Percentiles rank a stretch among this genome's conserved stretches.
These are phyloP conservation scores for Linhomoeus sp. DNA, from an alignment of 2,888 invertebrate species.

Conservation along the genomic window DNA sequence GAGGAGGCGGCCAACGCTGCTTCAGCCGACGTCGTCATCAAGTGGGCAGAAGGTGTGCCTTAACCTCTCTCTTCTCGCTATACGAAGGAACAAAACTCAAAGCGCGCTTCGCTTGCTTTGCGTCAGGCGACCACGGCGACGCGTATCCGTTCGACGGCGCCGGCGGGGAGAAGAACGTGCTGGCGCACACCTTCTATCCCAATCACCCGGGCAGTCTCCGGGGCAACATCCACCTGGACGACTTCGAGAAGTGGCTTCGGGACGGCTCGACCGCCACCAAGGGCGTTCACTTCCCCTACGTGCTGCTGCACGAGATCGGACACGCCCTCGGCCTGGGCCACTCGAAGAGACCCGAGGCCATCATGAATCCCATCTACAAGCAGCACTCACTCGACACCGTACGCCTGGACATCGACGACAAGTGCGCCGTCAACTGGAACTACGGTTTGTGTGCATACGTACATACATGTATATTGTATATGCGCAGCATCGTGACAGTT, in stretches of 20 bases:
- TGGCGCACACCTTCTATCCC: conserved; percentile 27
- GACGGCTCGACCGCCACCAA: neutral
- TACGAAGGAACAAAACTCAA: too few species aligned
- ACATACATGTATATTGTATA: too few species aligned
- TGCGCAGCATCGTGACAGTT: too few species aligned
- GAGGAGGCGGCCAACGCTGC: conserved; percentile 28
- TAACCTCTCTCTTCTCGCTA: too few species aligned
- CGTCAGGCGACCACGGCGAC: conserved; percentile 6
- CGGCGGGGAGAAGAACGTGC: conserved; percentile 15
- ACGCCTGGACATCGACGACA: conserved; percentile 21
- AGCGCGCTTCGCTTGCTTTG: too few species aligned
- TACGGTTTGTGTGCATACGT: conserved; percentile 16
- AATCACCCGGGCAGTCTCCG: conserved; percentile 12
- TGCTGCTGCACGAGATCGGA: conserved; percentile 26
- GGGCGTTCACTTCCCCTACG: conserved; percentile 27
- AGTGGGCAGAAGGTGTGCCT: conserved; percentile 40
- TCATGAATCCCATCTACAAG: conserved; percentile 24
- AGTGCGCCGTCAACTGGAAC: conserved; percentile 27
- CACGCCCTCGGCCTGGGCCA: conserved; percentile 25
- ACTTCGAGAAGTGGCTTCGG: conserved; percentile 15
- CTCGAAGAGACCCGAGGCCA: conserved; percentile 17
- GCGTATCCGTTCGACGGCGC: conserved; percentile 6
- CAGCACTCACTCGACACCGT: conserved; percentile 17
- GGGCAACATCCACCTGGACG: conserved; percentile 28
- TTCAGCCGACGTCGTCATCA: conserved; percentile 52